These are phyloP conservation scores for Metalampra italica DNA, from an alignment of 2,888 invertebrate genomes.

Conservation along the genomic window DNA sequence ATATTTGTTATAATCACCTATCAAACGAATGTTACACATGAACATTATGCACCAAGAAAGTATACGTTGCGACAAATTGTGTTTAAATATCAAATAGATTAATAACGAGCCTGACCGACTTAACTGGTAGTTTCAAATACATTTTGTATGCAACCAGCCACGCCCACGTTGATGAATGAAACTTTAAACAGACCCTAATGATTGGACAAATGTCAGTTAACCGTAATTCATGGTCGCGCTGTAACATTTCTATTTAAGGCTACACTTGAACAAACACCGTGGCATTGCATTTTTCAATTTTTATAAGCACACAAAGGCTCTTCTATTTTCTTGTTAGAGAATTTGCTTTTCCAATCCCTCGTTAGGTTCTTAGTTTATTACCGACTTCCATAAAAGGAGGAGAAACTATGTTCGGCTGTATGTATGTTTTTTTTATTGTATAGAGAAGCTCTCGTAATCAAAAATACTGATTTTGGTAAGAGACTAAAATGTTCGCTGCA, in stretches of 20 bases:
- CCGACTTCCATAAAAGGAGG: no score
- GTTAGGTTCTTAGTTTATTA: no score
- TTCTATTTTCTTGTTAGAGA: no score
- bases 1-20: not conserved
- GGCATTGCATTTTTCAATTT: no score
- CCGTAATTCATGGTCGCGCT: conserved; percentile 12
- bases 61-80: not conserved
- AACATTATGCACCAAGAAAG: not conserved
- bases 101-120: conserved; percentile 10
- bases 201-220: conserved; percentile 15
- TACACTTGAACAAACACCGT: no score
- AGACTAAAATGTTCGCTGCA: no score
- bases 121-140: conserved; percentile 5
- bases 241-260: conserved; percentile 6
- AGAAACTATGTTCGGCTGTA: no score
- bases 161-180: conserved; percentile 18
- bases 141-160: conserved; percentile 14
- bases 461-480: no score
- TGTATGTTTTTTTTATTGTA: no score
- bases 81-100: conserved; percentile 15
- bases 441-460: no score
- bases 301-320: no score
- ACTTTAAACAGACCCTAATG: conserved; percentile 15
- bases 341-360: no score
- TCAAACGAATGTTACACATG: not conserved